A percentile compares a stretch with the other conserved stretches of the same genome.
Conservation (phyloP, 2,888 invertebrate genomes). For the Meandrusa payeni region DNA sequence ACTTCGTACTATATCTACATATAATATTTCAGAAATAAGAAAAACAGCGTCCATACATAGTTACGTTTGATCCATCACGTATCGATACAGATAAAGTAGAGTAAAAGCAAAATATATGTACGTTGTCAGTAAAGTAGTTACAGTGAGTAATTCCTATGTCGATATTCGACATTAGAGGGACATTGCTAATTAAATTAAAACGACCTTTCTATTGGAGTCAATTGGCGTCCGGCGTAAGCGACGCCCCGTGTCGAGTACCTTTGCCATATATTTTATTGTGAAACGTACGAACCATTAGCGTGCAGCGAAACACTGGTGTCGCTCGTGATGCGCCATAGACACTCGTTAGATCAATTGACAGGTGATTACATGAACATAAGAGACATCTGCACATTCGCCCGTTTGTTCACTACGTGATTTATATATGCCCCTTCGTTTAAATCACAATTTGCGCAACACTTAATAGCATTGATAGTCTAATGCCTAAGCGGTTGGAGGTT, state of each 20-base stretch:
- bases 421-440: slow-evolving; percentile 21
- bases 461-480: not conserved
- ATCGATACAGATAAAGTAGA: too few relatives aligned
- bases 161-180: slow-evolving; percentile 48
- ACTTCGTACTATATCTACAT: too few relatives aligned
- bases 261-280: slow-evolving; percentile 38
- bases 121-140: too few relatives aligned
- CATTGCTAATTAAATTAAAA: slow-evolving; percentile 61
- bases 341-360: slow-evolving; percentile 49
- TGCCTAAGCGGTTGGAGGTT: too few relatives aligned
- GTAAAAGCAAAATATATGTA: too few relatives aligned
- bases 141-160: slow-evolving; percentile 36
- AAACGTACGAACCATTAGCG: slow-evolving; percentile 41
- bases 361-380: slow-evolving; percentile 46
- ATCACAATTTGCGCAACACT: slow-evolving; percentile 27
- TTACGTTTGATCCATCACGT: too few relatives aligned
- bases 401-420: slow-evolving; percentile 35
- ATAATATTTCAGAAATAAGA: too few relatives aligned
- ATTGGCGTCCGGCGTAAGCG: slow-evolving; percentile 39
- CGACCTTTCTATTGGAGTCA: slow-evolving; percentile 72
- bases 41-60: too few relatives aligned
- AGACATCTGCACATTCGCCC: slow-evolving; percentile 36
- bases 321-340: slow-evolving; percentile 38
- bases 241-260: slow-evolving; percentile 16
- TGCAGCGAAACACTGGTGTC: slow-evolving; percentile 26